Evolutionary conservation across 2,888 invertebrate species (phyloP), one percentile per base, ranked within the genome.

Genomic region (Fragum sueziense): DNA sequence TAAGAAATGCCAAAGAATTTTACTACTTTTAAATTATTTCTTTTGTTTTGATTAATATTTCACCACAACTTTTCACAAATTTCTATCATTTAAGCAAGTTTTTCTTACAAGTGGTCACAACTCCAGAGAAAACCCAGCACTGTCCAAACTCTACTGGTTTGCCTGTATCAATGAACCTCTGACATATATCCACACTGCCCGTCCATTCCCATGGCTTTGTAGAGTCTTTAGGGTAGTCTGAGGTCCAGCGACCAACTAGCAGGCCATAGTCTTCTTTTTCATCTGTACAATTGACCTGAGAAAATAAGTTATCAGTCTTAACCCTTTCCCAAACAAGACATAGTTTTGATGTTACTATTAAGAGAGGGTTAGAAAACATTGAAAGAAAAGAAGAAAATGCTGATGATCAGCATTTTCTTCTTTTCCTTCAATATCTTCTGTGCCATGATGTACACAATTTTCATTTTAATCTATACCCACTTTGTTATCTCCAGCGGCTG

Each of bases 61-160:
- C 9, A 17, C 41, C 9, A 41, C 17, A 11, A n/a, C n/a, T 41
- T 17, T 41, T 41, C 41, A 11, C 17, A 27, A 14, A 7, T 61
- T 61, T 22, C 61, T 29, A 11, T 11, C 4, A 11, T 29, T 29
- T 25, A 31, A 61, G 37, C 37, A 37, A 37, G 14, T 9, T 9
- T 37, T 20, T 82, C 91, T 85, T 82, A 92, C 92, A 75, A 70
- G 91, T 89, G 6, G 91, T 92, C 31, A 89, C 82, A 0, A 92
- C 51, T 0, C 89, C 92, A 25, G 91, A 90, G 81, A 92, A 92
- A 47, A 91, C 92, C 92, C 92, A 92, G 79, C 92, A 92, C 78
- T 92, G 92, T 6, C 92, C 92, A 77, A 81, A 92, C 51, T 85
- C 78, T 14, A 92, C 92, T 0, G 92, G 78, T 73, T 88, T 86